Base-by-base conservation (phyloP, 2,888 invertebrate genomes). In the Amphipoea oculea region DNA sequence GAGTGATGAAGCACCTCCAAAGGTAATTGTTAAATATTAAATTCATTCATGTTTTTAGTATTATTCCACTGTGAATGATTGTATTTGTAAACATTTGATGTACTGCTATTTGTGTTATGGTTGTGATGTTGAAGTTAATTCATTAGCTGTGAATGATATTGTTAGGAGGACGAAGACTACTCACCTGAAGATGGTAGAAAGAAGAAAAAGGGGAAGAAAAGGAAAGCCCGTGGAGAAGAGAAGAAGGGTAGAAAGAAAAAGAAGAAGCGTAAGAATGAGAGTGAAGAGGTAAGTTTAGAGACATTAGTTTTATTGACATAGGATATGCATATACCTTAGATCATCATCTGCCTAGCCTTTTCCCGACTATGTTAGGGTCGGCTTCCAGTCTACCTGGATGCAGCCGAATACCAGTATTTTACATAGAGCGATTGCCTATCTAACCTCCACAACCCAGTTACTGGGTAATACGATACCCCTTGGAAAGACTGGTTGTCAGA, bases 201-300 rank as follows among this genome's bases (percentile, higher is more conserved):
- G 95, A 98, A 99, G 96, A 99, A 99, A 93, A 99, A 99, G 92
- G 99, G 99, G 45, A 99, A 99, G 95, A 99, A 99, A 94, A 97
- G 99, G 92, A 99, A 99, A 97, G 98, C 98, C 76, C 97, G 98
- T 90, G 98, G 99, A 90, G 99, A 99, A 94, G 98, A 98, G 79
- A 99, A 99, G 94, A 99, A 99, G 93, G 99, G 99, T 88, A 99
- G 99, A 94, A 99, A 99, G 96, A 99, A 99, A 96, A 99, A 99
- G 98, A 99, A 99, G 97, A 99, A 99, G 97, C 98, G 98, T 95
- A 99, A 99, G 97, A 98, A 99, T 96, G 99, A 99, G 89, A 99
- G 99, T 95, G 98, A 98, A 91, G 99, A 99, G 97, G 97, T 96
- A 84, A 93, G 94, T 93, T 73, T 0, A 42, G 20, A 6, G 40